Evolutionary conservation across 2,113 vertebrate genomes (phyloP).

Genomic region (Corapipo altera): DNA sequence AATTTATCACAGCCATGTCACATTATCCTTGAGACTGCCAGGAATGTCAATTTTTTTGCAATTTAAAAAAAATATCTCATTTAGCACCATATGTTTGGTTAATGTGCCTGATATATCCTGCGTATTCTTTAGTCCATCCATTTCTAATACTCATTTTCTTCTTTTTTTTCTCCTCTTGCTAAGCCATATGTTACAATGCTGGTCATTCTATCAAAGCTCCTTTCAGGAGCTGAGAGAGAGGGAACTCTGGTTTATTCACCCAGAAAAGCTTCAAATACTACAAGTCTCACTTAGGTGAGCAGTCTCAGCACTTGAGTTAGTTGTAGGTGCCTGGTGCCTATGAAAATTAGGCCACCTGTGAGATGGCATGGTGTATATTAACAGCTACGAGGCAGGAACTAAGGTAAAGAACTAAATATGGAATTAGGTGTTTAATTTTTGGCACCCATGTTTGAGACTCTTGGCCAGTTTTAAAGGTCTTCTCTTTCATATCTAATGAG

Average conservation of each 20-base stretch:
- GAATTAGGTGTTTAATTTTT: conserved; percentile 46
- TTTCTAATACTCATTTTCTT: conserved; percentile 66
- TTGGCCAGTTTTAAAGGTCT: conserved; percentile 41
- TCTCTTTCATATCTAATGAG: conserved; percentile 33
- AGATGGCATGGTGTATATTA: neutral
- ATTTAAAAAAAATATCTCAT: conserved; percentile 68
- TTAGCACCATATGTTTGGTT: conserved; percentile 69
- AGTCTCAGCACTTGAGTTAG: neutral
- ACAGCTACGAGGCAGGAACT: neutral
- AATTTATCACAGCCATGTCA: conserved; percentile 74
- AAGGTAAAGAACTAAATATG: neutral
- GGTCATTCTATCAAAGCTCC: conserved; percentile 7
- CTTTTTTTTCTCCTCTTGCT: conserved; percentile 43
- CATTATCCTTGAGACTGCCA: conserved; percentile 70
- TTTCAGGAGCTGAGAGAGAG: neutral
- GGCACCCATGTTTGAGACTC: conserved; percentile 33
- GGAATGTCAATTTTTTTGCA: conserved; percentile 74
- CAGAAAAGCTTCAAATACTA: conserved; percentile 21
- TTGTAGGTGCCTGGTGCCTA: neutral
- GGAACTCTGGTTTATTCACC: conserved; percentile 43
- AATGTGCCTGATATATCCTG: conserved; percentile 73
- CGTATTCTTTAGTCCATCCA: conserved; percentile 71
- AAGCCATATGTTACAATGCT: conserved; percentile 65
- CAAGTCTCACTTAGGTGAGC: neutral
- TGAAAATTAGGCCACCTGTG: neutral